Evolutionary conservation across 2,113 vertebrate species (phyloP).

Genomic region (Chaetops frenatus): DNA sequence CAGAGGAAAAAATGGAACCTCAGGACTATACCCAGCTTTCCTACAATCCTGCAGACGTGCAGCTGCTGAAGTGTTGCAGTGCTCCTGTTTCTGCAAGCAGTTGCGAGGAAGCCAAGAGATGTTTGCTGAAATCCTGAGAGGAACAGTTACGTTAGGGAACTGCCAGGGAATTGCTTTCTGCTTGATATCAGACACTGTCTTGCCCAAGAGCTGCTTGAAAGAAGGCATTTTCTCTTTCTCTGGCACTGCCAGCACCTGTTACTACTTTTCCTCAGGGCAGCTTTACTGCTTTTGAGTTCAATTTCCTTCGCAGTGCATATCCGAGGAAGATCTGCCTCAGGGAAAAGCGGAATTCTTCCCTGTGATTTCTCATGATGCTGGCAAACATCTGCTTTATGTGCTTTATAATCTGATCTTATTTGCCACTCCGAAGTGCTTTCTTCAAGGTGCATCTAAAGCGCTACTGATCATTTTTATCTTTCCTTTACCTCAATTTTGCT

Average conservation of each 20-base stretch:
- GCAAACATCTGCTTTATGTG: background rate
- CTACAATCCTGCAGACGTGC: background rate
- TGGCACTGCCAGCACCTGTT: background rate
- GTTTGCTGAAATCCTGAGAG: background rate
- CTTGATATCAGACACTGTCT: background rate
- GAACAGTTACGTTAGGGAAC: background rate
- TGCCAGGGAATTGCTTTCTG: background rate
- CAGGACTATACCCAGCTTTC: background rate
- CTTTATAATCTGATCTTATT: background rate
- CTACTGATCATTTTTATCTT: background rate
- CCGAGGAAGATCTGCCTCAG: background rate
- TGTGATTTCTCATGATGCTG: background rate
- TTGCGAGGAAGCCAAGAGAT: background rate
- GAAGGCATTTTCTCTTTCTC: background rate
- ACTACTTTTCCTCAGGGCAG: background rate
- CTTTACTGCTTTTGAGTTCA: background rate
- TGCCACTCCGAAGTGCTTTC: background rate
- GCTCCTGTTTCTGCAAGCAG: background rate
- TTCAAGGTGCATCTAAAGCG: background rate
- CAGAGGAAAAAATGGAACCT: background rate
- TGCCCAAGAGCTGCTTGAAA: background rate
- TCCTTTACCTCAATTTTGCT: background rate
- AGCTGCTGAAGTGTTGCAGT: background rate
- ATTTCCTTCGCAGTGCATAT: background rate
- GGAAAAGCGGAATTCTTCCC: background rate